Conservation (phyloP, 2,797 vertebrate species). For the Sebastes glaucus region DNA sequence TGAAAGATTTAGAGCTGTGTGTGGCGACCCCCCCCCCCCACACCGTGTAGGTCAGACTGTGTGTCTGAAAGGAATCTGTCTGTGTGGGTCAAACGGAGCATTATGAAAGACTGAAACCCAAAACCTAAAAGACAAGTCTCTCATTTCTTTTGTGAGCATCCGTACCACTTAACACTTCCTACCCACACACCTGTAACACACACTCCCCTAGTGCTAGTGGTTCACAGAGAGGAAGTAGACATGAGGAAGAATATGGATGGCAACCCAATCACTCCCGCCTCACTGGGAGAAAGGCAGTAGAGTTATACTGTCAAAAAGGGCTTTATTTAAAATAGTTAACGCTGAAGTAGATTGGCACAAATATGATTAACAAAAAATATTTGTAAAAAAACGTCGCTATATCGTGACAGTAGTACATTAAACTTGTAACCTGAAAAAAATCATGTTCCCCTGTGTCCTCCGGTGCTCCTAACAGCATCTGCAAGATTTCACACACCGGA, state of each 20-base stretch:
- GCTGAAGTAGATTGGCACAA: too few relatives aligned
- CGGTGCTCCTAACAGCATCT: too few relatives aligned
- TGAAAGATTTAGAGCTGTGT: not conserved
- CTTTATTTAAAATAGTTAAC: too few relatives aligned
- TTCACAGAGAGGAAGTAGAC: not conserved
- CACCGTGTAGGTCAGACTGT: not conserved
- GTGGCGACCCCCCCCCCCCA: not conserved
- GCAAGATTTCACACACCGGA: too few relatives aligned
- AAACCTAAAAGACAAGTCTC: constrained; percentile 17
- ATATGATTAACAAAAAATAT: too few relatives aligned
- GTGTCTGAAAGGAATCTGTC: constrained; percentile 22
- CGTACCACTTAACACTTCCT: not conserved
- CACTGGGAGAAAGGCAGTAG: not conserved
- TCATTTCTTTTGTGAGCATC: constrained; percentile 3
- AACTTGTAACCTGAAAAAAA: fast-evolving
- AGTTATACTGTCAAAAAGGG: not conserved
- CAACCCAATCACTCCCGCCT: not conserved
- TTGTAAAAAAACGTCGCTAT: too few relatives aligned
- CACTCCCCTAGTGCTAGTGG: not conserved
- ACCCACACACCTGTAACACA: not conserved
- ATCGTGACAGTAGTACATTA: too few relatives aligned
- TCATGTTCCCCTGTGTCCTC: too few relatives aligned
- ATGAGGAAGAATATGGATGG: not conserved
- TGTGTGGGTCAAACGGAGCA: constrained; percentile 4
- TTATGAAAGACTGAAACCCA: constrained; percentile 36